phyloP scores from a whole-genome alignment of 2,888 invertebrate genomes.

The Cremastobaeus sp. region DNA sequence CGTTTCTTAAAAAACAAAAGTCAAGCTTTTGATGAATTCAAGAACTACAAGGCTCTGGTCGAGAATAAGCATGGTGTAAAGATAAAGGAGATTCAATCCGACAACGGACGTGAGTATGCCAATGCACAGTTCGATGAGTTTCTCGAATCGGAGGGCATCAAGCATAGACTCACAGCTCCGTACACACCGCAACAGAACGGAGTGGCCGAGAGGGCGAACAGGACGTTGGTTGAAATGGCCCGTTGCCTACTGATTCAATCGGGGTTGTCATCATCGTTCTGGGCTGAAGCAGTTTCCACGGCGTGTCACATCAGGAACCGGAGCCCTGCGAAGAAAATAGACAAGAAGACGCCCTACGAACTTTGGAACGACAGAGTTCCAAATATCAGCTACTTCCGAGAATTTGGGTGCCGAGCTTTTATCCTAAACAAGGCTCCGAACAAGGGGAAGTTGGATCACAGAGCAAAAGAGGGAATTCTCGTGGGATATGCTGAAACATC shows the following conservation, averaged over 20 bases:
- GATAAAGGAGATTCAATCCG: constrained; percentile 58
- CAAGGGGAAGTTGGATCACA: constrained; percentile 54
- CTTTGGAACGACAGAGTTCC: constrained; percentile 39
- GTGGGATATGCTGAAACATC: constrained; percentile 51
- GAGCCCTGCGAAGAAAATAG: constrained; percentile 52
- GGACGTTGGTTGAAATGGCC: constrained; percentile 30
- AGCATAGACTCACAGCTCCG: constrained; percentile 60
- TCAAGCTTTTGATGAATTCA: constrained; percentile 43
- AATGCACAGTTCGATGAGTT: constrained; percentile 51
- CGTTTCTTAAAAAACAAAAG: constrained; percentile 51
- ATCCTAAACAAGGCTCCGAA: constrained; percentile 30
- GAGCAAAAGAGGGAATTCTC: constrained; percentile 51
- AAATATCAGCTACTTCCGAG: constrained; percentile 36
- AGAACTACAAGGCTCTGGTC: constrained; percentile 31
- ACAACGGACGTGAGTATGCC: constrained; percentile 58
- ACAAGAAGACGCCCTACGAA: constrained; percentile 49
- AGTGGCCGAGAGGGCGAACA: constrained; percentile 38
- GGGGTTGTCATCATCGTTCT: constrained; percentile 57
- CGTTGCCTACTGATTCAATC: constrained; percentile 59
- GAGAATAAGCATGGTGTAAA: constrained; percentile 43
- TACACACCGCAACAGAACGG: constrained; percentile 68
- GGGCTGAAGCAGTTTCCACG: constrained; percentile 64
- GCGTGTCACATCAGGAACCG: constrained; percentile 61
- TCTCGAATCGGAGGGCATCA: constrained; percentile 62
- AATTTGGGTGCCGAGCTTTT: constrained; percentile 51